Percentiles rank a stretch among this genome's conserved stretches.
phyloP scores from a whole-genome alignment of 2,113 vertebrate species.

The Saccopteryx bilineata region DNA sequence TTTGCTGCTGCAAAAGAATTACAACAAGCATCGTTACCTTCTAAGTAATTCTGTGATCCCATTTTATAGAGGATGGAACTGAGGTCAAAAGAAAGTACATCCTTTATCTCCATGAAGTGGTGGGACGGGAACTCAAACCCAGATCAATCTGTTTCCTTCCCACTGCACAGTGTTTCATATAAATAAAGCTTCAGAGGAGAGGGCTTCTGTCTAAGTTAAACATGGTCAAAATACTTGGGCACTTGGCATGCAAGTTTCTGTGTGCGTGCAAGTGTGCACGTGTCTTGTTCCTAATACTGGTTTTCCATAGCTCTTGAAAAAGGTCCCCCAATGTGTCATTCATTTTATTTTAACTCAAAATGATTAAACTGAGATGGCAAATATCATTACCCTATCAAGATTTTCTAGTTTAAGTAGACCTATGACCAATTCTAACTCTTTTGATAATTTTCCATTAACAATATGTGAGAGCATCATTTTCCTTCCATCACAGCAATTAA shows the following conservation, averaged over 20 bases:
- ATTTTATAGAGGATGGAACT: not conserved
- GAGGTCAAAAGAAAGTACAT: not conserved
- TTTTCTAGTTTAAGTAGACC: not conserved
- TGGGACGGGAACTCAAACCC: not conserved
- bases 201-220: not conserved
- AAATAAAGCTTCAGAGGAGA: not conserved
- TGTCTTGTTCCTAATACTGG: not conserved
- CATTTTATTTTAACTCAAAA: not conserved
- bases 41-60: not conserved
- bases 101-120: not conserved
- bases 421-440: not conserved
- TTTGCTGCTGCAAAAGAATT: not conserved
- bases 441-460: not conserved
- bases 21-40: not conserved
- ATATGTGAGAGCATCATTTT: not conserved
- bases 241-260: too few species aligned
- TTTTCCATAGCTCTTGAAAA: not conserved
- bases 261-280: not conserved
- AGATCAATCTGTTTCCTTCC: not conserved
- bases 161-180: not conserved
- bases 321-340: not conserved
- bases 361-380: not conserved
- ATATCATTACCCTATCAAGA: not conserved
- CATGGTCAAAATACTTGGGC: not conserved
- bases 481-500: not conserved